Base-by-base conservation (phyloP, 2,797 vertebrate species). In the Acanthiza pusilla region DNA sequence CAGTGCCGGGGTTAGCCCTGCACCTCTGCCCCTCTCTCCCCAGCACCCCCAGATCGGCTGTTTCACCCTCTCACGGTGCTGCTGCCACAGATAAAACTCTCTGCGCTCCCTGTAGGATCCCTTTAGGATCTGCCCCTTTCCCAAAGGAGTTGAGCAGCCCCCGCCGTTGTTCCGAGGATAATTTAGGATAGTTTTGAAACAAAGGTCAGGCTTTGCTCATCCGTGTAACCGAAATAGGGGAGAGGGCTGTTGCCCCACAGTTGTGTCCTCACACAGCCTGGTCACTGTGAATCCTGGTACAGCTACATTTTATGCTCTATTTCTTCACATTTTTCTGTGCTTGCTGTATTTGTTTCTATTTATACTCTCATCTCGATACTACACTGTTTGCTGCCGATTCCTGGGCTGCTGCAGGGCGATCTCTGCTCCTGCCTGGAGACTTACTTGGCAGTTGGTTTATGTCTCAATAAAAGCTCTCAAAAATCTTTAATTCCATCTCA, bases 131-230 rank as follows among this genome's bases (percentile, higher is more conserved):
- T 75, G 73, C 40, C 71, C 67, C 57, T 75, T 75, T 48, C 42
- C 77, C 12, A 29, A 29, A 51, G 67, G 51, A 70, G 57, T 29
- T 34, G 78, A 17, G 16, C 93, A 43, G 75, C 62, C 75, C 78
- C 82, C 83, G 87, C 73, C 85, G 79, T 10, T 62, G 61, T 75
- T 74, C 81, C 43, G 55, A 91, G 68, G 88, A 16, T 54, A 34
- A 78, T 93, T 88, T 47, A 26, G 91, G 88, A 16, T 51, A 34
- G 78, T 94, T 88, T 50, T 23, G 91, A 85, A 88, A 19, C 79
- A 95, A 81, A 96, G 94, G 93, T 95, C 94, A 94, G 84, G 89
- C 93, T 88, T 72, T 74, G 88, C 85, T 93, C 75, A 47, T 23
- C 91, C 82, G 26, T 54, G 76, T 25, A 21, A 50, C 61, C 3